Evolutionary conservation across 2,113 vertebrate genomes (phyloP).

Genomic region (Colaptes auratus): DNA sequence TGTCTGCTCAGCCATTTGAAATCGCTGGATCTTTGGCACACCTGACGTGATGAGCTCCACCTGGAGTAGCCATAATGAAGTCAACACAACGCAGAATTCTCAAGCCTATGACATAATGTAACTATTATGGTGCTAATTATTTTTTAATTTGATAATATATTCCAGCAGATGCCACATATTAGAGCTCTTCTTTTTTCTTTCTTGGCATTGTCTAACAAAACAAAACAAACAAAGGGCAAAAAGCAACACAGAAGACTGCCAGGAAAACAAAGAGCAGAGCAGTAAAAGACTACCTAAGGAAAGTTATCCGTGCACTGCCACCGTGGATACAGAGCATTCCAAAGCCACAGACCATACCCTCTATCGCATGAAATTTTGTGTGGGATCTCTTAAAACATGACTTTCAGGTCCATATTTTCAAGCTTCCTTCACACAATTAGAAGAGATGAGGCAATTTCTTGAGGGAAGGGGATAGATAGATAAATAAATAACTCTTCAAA

Average conservation of each 20-base stretch:
- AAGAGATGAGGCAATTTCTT: neutral
- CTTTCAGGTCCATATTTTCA: neutral
- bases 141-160: constrained; percentile 28
- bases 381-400: neutral
- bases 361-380: neutral
- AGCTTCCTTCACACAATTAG: neutral
- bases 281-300: neutral
- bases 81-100: constrained; percentile 15
- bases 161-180: neutral
- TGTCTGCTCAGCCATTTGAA: constrained; percentile 25
- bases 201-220: neutral
- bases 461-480: too few species aligned
- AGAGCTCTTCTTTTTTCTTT: neutral
- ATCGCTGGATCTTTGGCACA: neutral
- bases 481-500: neutral
- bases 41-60: neutral
- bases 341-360: neutral
- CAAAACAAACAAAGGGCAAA: neutral
- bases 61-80: constrained; percentile 5
- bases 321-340: neutral
- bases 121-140: neutral
- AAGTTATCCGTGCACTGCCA: neutral
- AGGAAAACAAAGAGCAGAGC: neutral
- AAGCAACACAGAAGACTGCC: neutral
- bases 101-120: constrained; percentile 6